Conservation (phyloP, 2,113 vertebrate species). For the Halichoeres trimaculatus region DNA sequence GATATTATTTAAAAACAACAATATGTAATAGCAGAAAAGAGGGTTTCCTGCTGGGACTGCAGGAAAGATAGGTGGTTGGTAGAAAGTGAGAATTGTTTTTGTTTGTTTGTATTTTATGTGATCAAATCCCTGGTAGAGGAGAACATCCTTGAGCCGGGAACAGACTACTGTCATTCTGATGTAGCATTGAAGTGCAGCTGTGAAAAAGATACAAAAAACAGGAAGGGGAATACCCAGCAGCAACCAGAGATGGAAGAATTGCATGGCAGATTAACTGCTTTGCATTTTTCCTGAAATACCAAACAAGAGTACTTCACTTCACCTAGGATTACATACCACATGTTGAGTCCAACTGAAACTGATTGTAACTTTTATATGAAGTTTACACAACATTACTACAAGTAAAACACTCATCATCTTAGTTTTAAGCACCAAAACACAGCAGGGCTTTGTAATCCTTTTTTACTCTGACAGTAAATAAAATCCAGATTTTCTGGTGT, state of each 20-base stretch:
- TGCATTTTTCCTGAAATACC: background rate
- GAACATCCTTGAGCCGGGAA: constrained; percentile 23
- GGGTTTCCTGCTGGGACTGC: constrained; percentile 31
- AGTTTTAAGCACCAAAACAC: background rate
- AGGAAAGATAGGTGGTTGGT: constrained; percentile 49
- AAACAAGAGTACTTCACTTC: background rate
- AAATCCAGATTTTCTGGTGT: background rate
- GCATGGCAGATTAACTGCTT: background rate
- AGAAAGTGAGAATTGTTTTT: constrained; percentile 55
- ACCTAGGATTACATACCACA: background rate
- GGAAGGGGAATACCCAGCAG: constrained; percentile 17
- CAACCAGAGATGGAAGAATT: constrained; percentile 24
- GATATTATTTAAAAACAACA: constrained; percentile 17
- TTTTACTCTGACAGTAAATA: constrained; percentile 9
- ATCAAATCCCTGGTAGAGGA: constrained; percentile 37
- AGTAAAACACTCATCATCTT: background rate
- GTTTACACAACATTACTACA: background rate
- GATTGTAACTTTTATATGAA: constrained; percentile 1
- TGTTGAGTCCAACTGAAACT: constrained; percentile 24
- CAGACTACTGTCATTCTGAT: constrained; percentile 44
- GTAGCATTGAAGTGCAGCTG: constrained; percentile 47
- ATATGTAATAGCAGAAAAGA: constrained; percentile 4
- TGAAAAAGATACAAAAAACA: constrained; percentile 6
- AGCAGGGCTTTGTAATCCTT: background rate
- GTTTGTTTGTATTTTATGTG: constrained; percentile 30